Percentiles rank a stretch among this genome's conserved stretches.
phyloP scores from a whole-genome alignment of 2,888 invertebrate genomes.

The Embidobia sp. region DNA sequence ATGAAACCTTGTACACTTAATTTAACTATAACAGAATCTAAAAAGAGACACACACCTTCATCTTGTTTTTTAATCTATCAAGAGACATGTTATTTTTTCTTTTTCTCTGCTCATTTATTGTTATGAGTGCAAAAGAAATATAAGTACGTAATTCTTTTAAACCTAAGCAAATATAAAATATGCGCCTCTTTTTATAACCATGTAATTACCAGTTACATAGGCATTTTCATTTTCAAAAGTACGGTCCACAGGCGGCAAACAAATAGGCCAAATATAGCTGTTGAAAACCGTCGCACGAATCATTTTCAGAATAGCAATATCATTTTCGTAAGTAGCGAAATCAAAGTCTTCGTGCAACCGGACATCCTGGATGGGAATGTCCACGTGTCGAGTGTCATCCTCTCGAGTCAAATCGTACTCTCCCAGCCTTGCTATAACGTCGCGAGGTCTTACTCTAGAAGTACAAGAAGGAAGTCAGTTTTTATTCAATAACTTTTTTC shows the following conservation, averaged over 20 bases:
- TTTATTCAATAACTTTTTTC: no score
- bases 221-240: constrained; percentile 85
- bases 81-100: no score
- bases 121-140: no score
- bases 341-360: constrained; percentile 87
- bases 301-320: constrained; percentile 89
- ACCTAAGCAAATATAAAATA: no score
- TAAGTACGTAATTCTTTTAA: no score
- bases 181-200: no score
- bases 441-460: constrained; percentile 83
- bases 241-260: constrained; percentile 87
- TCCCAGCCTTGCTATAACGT: constrained; percentile 88
- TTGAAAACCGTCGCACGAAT: constrained; percentile 87
- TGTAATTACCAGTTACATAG: constrained; percentile 85
- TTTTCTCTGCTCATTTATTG: no score
- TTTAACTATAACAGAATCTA: no score
- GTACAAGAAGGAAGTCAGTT: not conserved
- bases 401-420: constrained; percentile 88
- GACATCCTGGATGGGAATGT: constrained; percentile 87
- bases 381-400: constrained; percentile 87
- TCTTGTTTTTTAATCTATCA: no score
- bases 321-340: constrained; percentile 87
- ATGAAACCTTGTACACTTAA: no score
- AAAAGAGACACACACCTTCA: no score
- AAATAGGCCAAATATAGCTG: constrained; percentile 92